Base-by-base conservation (phyloP, 2,113 vertebrate species). In the Toxotes jaculatrix region DNA sequence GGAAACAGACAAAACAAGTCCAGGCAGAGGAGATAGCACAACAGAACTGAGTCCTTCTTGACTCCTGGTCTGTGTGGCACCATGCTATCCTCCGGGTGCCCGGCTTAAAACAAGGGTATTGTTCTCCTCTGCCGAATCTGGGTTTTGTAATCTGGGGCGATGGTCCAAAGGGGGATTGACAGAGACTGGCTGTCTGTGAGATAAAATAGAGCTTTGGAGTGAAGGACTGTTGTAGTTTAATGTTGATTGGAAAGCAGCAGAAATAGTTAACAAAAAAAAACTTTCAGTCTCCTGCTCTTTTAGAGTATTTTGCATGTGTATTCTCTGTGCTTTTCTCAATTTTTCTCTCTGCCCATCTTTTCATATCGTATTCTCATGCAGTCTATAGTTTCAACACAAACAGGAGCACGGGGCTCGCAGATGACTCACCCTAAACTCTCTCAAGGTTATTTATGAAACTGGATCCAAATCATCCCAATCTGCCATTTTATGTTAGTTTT, bases 71-170 rank as follows among this genome's bases (percentile, higher is more conserved):
- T 76, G 75, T 36, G 56, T 76, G 84, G 64, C 79, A 70, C 76
- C 82, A 23, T 40, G 59, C 23, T 34, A 43, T 86, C 85, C 84
- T 82, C 47, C 55, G 84, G 72, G 77, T 68, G 62, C 34, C 51
- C n/a, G 4, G 21, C 74, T 64, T 67, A 71, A 89, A 87, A 82
- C 74, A 86, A 62, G 19, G 31, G 69, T 64, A 85, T 92, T 89
- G 81, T 88, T 87, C 77, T 83, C 42, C 4, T 73, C 63, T 67
- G 80, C 32, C 34, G 21, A 89, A 84, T 92, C 74, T 84, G 77
- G 67, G 56, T 73, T 89, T 63, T 82, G 62, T 79, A 85, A 86
- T 92, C 89, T 85, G 86, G 77, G 74, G 75, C 80, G 17, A 34
- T 19, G 71, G 78, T 87, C 87, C 79, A 88, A 88, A 68, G 74